Conservation (phyloP, 2,888 invertebrate genomes). For the Diadegma fenestrale region DNA sequence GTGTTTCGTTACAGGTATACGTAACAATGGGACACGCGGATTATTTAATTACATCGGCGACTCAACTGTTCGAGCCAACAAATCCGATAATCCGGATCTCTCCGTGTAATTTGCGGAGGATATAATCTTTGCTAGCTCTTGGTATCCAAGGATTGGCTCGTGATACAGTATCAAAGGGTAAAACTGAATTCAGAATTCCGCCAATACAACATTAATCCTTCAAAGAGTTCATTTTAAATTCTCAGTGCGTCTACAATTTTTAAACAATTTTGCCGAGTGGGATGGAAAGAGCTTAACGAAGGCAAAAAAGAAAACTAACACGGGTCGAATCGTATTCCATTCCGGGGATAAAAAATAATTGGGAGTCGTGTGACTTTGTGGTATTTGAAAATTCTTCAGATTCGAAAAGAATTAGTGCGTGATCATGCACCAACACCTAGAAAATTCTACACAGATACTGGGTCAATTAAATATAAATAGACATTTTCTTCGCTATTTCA, state of each 20-base stretch:
- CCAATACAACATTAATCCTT: neutral
- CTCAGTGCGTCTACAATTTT: neutral
- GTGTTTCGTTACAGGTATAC: neutral
- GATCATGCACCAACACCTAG: no score
- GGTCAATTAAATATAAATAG: neutral
- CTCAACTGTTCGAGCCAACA: constrained; percentile 9
- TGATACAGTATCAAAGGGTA: neutral
- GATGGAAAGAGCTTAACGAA: neutral
- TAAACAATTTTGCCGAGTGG: neutral
- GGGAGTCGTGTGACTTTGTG: no score
- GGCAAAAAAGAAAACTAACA: neutral
- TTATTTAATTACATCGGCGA: constrained; percentile 46
- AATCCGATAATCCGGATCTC: constrained; percentile 21
- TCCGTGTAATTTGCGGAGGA: constrained; percentile 11
- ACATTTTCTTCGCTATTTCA: neutral
- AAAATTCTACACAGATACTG: no score
- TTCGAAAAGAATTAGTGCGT: no score
- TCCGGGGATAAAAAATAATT: no score
- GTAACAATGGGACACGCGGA: neutral
- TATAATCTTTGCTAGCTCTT: constrained; percentile 8
- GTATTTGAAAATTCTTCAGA: no score
- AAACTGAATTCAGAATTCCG: neutral
- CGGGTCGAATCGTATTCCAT: neutral
- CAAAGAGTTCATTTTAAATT: neutral
- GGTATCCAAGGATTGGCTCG: neutral